A percentile compares a stretch with the other conserved stretches of the same genome.
phyloP scores from a whole-genome alignment of 1,140 invertebrate species.

The Asobara japonica region DNA sequence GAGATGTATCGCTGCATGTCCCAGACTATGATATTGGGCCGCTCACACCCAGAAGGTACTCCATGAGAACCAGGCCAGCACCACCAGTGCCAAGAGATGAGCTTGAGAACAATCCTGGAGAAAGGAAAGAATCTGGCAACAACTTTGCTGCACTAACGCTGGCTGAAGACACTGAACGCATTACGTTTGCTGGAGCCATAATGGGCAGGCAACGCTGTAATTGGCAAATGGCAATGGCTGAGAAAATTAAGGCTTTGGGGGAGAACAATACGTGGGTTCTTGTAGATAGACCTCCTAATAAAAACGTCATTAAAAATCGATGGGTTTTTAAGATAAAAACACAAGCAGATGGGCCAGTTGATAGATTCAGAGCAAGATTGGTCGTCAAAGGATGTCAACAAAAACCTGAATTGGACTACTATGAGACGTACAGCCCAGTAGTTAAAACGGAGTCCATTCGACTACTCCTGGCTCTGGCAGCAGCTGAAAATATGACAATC shows the following conservation, averaged over 20 bases:
- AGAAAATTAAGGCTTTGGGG: background rate
- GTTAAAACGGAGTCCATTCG: background rate
- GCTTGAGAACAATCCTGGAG: too few relatives aligned
- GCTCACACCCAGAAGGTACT: too few relatives aligned
- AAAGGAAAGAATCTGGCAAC: background rate
- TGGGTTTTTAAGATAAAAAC: conserved; percentile 17
- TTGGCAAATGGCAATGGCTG: background rate
- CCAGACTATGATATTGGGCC: too few relatives aligned
- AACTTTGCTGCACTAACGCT: too few relatives aligned
- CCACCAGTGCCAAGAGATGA: too few relatives aligned
- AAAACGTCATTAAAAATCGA: background rate
- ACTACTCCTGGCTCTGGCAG: background rate
- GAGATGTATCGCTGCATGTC: too few relatives aligned
- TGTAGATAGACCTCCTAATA: background rate
- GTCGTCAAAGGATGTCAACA: conserved; percentile 18
- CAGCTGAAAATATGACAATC: background rate
- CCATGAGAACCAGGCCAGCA: too few relatives aligned
- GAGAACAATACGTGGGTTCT: background rate
- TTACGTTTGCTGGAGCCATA: background rate
- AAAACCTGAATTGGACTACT: background rate
- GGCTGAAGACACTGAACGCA: background rate
- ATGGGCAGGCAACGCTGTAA: background rate
- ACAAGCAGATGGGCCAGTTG: background rate
- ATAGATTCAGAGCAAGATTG: background rate
- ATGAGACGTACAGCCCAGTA: conserved; percentile 16